Percentiles rank a stretch among this genome's conserved stretches.
Conservation (phyloP, 2,797 vertebrate genomes). For the Lophotriccus pileatus region DNA sequence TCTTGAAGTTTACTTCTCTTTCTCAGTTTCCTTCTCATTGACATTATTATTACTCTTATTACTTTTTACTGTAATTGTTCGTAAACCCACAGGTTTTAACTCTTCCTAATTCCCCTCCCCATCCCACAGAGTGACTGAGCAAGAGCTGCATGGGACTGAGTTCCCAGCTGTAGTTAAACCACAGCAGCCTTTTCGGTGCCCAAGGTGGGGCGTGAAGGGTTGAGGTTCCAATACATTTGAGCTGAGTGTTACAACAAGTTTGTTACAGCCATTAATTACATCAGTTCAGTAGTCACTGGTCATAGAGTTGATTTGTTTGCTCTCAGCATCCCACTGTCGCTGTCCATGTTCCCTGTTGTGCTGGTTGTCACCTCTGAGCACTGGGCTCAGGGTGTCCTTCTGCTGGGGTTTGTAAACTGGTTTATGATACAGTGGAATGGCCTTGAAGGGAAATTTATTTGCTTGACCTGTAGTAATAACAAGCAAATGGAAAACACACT, state of each 20-base stretch:
- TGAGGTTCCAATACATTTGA: accelerated
- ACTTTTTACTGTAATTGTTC: background rate
- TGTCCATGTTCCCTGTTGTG: background rate
- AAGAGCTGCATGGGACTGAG: background rate
- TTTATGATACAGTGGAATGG: too few species aligned
- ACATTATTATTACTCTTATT: background rate
- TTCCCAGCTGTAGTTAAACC: background rate
- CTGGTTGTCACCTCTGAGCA: background rate
- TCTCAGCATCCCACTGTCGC: background rate
- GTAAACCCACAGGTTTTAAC: background rate
- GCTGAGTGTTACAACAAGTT: accelerated
- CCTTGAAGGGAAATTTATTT: background rate
- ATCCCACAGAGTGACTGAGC: background rate
- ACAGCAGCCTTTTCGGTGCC: background rate
- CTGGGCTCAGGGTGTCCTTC: background rate
- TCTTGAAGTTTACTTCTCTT: background rate
- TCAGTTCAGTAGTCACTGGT: background rate
- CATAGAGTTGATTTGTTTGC: background rate
- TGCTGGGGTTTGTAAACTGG: too few species aligned
- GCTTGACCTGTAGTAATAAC: background rate
- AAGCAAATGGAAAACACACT: background rate
- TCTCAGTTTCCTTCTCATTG: background rate
- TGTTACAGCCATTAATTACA: accelerated
- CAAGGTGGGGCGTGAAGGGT: background rate
- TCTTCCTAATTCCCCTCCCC: background rate